Conservation (phyloP, 2,113 vertebrate species). For the Machaerirhynchus nigripectus region DNA sequence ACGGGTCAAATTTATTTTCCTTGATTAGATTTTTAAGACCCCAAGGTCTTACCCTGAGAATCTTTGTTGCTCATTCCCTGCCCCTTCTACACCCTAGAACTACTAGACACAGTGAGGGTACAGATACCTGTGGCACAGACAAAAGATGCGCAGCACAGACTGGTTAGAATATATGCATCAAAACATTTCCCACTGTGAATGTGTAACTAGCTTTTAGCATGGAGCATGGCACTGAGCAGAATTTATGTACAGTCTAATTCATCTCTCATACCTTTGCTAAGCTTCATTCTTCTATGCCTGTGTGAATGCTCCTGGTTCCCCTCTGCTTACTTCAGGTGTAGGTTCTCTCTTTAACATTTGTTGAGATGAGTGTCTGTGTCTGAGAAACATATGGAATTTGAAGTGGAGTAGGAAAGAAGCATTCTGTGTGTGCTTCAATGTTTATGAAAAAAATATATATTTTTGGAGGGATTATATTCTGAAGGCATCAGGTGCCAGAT, state of each 20-base stretch:
- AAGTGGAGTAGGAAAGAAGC: neutral
- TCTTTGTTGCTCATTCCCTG: neutral
- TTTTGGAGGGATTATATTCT: neutral
- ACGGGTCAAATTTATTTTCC: neutral
- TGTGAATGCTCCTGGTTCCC: neutral
- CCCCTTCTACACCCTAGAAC: neutral
- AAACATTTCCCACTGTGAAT: neutral
- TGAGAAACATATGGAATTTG: neutral
- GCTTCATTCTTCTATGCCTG: neutral
- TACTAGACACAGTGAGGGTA: neutral
- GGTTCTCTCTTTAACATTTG: neutral
- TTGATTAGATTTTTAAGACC: neutral
- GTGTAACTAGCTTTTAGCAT: neutral
- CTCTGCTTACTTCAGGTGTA: neutral
- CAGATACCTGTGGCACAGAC: neutral
- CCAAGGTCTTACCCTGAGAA: neutral
- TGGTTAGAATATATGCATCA: neutral
- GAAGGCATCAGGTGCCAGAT: neutral
- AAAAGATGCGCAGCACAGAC: neutral
- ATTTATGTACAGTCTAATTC: neutral
- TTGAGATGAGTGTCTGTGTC: neutral
- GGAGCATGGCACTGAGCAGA: neutral
- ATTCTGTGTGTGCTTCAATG: neutral
- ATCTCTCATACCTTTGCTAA: neutral
- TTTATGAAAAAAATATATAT: neutral